phyloP scores from a whole-genome alignment of 2,113 vertebrate genomes.

The Shinisaurus crocodilurus region DNA sequence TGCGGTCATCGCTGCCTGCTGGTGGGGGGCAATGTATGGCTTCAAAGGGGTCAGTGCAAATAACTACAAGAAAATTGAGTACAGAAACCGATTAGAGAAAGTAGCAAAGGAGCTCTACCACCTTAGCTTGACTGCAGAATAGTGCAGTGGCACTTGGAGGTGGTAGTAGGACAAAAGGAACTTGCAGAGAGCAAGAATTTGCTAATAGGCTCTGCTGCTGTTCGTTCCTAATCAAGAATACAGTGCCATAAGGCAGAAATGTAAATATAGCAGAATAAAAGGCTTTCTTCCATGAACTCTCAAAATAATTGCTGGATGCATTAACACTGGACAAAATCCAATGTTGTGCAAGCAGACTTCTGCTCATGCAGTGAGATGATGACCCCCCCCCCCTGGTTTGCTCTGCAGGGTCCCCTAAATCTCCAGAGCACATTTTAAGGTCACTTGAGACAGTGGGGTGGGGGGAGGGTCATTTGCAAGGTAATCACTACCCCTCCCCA shows the following conservation, averaged over 20 bases:
- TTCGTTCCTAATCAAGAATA: not conserved
- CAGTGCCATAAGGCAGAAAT: not conserved
- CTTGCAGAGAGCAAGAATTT: too few species aligned
- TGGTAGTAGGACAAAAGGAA: not conserved
- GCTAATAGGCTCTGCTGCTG: not conserved
- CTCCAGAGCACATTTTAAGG: too few species aligned
- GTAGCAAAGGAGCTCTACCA: slow-evolving; percentile 71
- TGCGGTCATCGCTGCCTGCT: slow-evolving; percentile 76
- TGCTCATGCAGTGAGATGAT: not conserved
- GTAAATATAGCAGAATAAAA: not conserved
- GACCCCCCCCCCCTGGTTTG: too few species aligned
- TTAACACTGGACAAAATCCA: not conserved
- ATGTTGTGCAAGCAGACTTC: not conserved
- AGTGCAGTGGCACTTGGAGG: not conserved
- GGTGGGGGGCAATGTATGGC: slow-evolving; percentile 82
- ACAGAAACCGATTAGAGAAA: slow-evolving; percentile 74
- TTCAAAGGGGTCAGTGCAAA: slow-evolving; percentile 71
- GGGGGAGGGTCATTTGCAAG: too few species aligned
- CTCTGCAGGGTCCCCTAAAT: not conserved
- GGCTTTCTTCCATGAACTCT: not conserved
- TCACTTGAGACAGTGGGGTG: not conserved
- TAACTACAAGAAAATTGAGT: slow-evolving; percentile 80
- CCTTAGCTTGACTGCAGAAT: slow-evolving; percentile 36
- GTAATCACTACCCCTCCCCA: not conserved
- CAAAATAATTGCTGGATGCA: not conserved